These are phyloP conservation scores for Eucriotettix oculatus DNA, from an alignment of 2,888 invertebrate species.

Conservation along the genomic window DNA sequence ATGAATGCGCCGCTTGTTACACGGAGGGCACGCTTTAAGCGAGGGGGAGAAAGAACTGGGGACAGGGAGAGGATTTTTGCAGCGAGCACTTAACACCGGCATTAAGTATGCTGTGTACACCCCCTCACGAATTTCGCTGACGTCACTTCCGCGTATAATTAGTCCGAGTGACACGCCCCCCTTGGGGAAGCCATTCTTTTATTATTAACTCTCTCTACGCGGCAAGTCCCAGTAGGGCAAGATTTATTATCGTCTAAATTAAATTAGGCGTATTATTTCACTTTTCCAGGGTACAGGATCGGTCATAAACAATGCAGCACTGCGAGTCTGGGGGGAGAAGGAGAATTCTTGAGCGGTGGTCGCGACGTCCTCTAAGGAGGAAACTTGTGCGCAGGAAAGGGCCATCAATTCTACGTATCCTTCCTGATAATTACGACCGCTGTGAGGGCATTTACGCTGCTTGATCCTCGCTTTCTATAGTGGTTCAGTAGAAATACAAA, in stretches of 20 bases:
- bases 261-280: constrained; percentile 14
- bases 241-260: constrained; percentile 12
- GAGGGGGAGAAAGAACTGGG: neutral
- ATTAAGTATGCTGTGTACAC: neutral
- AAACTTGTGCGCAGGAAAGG: too few relatives aligned
- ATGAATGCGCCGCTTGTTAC: too few relatives aligned
- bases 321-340: neutral
- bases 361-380: neutral
- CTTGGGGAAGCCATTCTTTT: constrained; percentile 11
- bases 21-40: neutral
- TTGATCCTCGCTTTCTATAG: too few relatives aligned
- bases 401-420: too few relatives aligned
- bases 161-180: constrained; percentile 12
- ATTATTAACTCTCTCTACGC: constrained; percentile 8
- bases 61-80: neutral
- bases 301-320: constrained; percentile 8
- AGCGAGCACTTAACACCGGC: neutral
- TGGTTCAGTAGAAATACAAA: too few relatives aligned
- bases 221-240: constrained; percentile 10
- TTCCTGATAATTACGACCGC: too few relatives aligned
- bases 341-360: neutral
- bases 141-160: constrained; percentile 12
- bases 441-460: too few relatives aligned
- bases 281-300: constrained; percentile 6
- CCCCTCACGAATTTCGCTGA: constrained; percentile 6